Conservation (phyloP, 2,797 vertebrate species). For the Pangasius larnaudii region DNA sequence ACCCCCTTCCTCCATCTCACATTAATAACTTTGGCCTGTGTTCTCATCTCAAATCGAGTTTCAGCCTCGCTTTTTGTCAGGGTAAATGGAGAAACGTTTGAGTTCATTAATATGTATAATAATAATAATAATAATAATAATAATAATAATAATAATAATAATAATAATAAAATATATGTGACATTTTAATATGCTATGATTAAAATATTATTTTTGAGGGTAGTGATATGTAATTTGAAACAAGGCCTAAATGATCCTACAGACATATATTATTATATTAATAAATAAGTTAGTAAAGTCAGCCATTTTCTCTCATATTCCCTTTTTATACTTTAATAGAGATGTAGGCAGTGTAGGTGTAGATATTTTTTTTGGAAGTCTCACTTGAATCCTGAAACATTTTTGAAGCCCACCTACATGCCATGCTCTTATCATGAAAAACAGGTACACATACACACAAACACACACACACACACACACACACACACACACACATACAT, state of each 20-base stretch:
- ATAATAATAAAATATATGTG: no score
- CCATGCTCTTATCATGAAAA: slow-evolving; percentile 28
- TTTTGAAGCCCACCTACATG: slow-evolving; percentile 53
- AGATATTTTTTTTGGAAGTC: slow-evolving; percentile 1
- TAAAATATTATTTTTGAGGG: neutral
- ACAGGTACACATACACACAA: neutral
- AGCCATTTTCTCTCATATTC: neutral
- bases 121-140: no score
- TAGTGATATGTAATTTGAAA: neutral
- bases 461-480: slow-evolving; percentile 25
- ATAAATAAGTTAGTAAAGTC: no score
- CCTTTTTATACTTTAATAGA: neutral
- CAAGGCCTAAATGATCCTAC: neutral
- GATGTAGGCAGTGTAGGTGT: slow-evolving; percentile 26
- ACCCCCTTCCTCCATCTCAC: neutral
- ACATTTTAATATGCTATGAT: no score
- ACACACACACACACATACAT: neutral
- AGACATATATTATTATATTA: neutral
- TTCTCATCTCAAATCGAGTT: neutral
- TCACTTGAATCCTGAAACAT: slow-evolving; percentile 40
- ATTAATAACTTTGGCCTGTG: neutral
- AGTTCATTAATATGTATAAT: neutral
- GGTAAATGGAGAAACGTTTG: neutral
- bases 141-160: no score
- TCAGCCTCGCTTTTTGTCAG: neutral